phyloP scores from a whole-genome alignment of 2,888 invertebrate genomes.

The Caenorhabditis sp. region DNA sequence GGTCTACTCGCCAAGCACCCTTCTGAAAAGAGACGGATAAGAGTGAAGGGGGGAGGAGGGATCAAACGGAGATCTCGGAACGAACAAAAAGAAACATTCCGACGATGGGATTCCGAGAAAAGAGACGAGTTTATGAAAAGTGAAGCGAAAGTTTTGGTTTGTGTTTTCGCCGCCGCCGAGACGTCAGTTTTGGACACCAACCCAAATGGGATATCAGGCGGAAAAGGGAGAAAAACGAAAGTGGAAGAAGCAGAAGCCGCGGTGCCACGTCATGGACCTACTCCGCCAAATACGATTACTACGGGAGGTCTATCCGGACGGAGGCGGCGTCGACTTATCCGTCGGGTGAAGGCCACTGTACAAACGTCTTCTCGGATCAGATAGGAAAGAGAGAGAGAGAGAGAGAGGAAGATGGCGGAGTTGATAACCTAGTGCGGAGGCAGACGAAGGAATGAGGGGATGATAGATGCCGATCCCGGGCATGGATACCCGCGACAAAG shows the following conservation, averaged over 20 bases:
- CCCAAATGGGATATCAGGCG: conserved; percentile 47
- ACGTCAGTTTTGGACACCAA: conserved; percentile 36
- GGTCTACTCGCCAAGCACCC: conserved; percentile 48
- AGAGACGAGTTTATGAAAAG: conserved; percentile 45
- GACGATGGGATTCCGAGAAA: conserved; percentile 24
- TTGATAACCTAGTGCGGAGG: conserved; percentile 43
- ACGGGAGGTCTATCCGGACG: conserved; percentile 12
- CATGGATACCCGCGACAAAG: conserved; percentile 38
- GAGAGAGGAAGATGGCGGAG: conserved; percentile 17
- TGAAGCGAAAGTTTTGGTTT: conserved; percentile 33
- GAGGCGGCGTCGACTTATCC: conserved; percentile 34
- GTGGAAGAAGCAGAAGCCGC: neutral
- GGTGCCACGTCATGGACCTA: conserved; percentile 30
- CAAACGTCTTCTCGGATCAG: conserved; percentile 31
- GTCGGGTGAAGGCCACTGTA: conserved; percentile 52
- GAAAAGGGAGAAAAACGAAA: conserved; percentile 13
- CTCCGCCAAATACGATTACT: conserved; percentile 38
- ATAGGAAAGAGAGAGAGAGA: conserved; percentile 5
- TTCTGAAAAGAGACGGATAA: conserved; percentile 49
- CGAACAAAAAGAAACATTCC: conserved; percentile 28
- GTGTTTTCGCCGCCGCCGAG: too few species aligned
- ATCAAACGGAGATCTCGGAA: neutral
- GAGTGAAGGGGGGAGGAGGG: conserved; percentile 20
- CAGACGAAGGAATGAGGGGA: conserved; percentile 11
- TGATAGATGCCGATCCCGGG: conserved; percentile 24